Evolutionary conservation across 2,113 vertebrate genomes (phyloP), one percentile per base, ranked within the genome.

Genomic region (Probosciger aterrimus): DNA sequence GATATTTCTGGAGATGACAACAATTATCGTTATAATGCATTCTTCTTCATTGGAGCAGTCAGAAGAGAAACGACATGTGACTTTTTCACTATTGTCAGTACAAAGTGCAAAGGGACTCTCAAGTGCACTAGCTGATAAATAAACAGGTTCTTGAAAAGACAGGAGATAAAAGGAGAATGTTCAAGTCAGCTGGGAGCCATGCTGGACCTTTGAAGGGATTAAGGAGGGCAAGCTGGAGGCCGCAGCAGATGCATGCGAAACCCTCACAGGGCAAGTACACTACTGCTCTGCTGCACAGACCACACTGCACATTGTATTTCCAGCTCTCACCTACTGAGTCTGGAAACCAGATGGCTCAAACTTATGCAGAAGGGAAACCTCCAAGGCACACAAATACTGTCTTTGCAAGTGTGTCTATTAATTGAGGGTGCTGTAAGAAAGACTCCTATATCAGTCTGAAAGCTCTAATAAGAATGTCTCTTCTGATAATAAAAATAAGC

Each of bases 131-230:
- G 46, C 47, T 86, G 78, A 62, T 59, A 94, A 69, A 91, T 33
- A 91, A 88, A 88, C 44, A 80, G 57, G 37, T 44, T 82, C 31
- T 71, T 94, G 74, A 85, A 91, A 92, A 95, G 31, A 39, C 63
- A 49, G 52, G 55, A 93, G 53, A 76, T 70, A 65, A 92, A 87
- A 87, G 12, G n/a, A 91, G 92, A 87, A 85, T 49, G 41, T 69
- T 88, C 17, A 47, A 85, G 65, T 91, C 78, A 91, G 44, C 57
- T 82, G 80, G 65, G 43, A 92, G 33, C 47, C 74, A 76, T n/a
- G 23, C 14, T 44, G 47, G 33, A 73, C 31, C 55, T 91, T 76
- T 77, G 57, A 92, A 78, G 31, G 53, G 44, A 85, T 84, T 91
- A 91, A 91, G 67, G 19, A 89, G 31, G 46, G 44, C 22, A 73